Evolutionary conservation across 2,113 vertebrate genomes (phyloP), one percentile per base, ranked within the genome.

Genomic region (Podocnemis expansa): DNA sequence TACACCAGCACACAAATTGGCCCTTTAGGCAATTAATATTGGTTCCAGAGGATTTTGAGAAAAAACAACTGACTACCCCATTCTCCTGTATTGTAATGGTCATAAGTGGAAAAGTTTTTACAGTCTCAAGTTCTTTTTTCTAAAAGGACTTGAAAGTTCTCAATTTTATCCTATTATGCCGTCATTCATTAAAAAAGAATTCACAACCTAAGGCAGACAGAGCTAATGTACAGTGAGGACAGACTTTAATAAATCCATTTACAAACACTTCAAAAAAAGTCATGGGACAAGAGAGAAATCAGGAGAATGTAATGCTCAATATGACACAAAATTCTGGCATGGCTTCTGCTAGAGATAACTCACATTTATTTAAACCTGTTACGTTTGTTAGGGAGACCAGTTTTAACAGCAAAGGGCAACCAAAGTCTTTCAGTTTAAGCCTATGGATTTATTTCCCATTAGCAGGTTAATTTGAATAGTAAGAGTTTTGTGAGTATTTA

Each of bases 1-100:
- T 75, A 43, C 38, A 41, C 24, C 38, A 93, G 95, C 93, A 91
- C 88, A 93, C 86, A 91, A 95, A 84, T 78, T 93, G 54, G 24
- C 78, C 79, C 63, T 67, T 88, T 93, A 94, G 91, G 17, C 73
- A 73, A 51, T 58, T 54, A 73, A 73, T 19, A 41, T 25, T 43
- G 67, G 12, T 27, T 95, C 49, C 1, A 5, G 90, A 85, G 80
- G 41, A 82, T 84, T 93, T 89, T 84, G 51, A 89, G 94, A 73
- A 17, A 41, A 82, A 94, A 85, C 88, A 93, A 51, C 81, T 85
- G 83, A 93, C 84, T 93, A 67, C 90, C 1, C 22, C 93, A 19
- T 87, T 38, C 31, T 25, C 85, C 87, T 91, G 25, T 51, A 87
- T 75, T 41, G 24, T 43, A 43, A 41, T 58, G 73, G 80, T 80